Percentiles rank a stretch among this genome's conserved stretches.
Evolutionary conservation across 2,797 vertebrate species (phyloP).

Genomic region (Streptopelia turtur): DNA sequence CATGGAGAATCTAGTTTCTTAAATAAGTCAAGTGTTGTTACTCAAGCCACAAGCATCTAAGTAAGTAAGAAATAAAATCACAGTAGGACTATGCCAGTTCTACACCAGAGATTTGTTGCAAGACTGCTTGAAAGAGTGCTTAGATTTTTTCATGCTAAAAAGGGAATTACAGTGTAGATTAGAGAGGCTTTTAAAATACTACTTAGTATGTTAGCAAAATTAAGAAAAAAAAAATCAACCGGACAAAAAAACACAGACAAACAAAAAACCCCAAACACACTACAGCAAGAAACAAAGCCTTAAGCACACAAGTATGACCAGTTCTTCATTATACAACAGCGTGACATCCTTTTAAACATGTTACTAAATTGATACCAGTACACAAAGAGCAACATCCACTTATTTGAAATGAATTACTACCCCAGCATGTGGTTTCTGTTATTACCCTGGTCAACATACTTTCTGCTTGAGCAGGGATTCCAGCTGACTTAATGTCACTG

Average conservation of each 20-base stretch:
- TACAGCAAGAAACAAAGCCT: not conserved
- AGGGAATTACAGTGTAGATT: not conserved
- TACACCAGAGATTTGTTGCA: not conserved
- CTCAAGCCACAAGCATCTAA: not conserved
- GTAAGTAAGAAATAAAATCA: not conserved
- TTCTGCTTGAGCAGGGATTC: conserved; percentile 72
- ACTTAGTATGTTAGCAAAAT: not conserved
- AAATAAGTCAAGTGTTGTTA: not conserved
- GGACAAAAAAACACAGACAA: too few species aligned
- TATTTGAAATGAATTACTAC: not conserved
- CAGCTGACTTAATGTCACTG: conserved; percentile 68
- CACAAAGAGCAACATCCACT: not conserved
- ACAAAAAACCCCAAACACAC: not conserved
- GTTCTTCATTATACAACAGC: not conserved
- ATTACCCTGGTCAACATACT: conserved; percentile 6
- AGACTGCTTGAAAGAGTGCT: not conserved
- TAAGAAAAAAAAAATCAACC: too few species aligned
- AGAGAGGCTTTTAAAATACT: not conserved
- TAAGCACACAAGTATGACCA: not conserved
- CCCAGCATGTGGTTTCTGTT: not conserved
- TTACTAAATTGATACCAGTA: not conserved
- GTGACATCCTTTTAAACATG: not conserved
- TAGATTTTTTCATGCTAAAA: not conserved
- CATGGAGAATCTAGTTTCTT: not conserved
- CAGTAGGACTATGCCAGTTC: not conserved